Base-by-base conservation (phyloP, 2,797 vertebrate species). In the Zenarchopterus dispar region DNA sequence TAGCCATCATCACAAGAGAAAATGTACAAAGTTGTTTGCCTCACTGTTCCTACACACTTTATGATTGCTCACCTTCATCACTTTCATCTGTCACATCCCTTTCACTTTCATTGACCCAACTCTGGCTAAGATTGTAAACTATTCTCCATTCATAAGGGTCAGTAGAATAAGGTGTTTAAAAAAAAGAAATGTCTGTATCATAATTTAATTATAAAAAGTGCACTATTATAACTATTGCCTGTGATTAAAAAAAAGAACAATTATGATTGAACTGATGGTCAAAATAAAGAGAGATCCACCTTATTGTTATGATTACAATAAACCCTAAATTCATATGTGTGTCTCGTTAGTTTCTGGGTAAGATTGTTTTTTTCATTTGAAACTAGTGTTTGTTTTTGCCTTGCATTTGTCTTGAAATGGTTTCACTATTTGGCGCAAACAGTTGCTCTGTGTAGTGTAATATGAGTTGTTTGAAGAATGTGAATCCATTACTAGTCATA, bases 141-240 rank as follows among this genome's bases (percentile, higher is more conserved):
- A 92, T 90, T 89, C 88, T 92, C 82, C 86, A 90, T 91, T 85
- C 89, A 89, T 90, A 90, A 89, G 84, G 89, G 90, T 92, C 89
- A 91, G 89, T 90, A 92, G 88, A 93, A 88, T 87, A 92, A 91
- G 89, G 88, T 92, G 91, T 92, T 90, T 80, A 81, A 92, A 92
- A 90, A 90, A 51, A 54, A 77, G 82, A 93, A 90, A 92, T 91
- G 91, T 93, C 92, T 93, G 91, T 93, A 93, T 91, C 84, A 92
- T 92, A 91, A 91, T 92, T 93, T 93, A 92, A 92, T 91, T 92
- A 93, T 93, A 90, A 93, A 91, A 92, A 93, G 91, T 93, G 92
- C 92, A 93, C 92, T 93, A 93, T 92, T 92, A 93, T 92, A 91
- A 91, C 91, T 93, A 92, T 92, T 93, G 92, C 92, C 91, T 93